These are phyloP conservation scores for Toxostoma redivivum DNA, from an alignment of 2,113 vertebrate species.

Conservation along the genomic window DNA sequence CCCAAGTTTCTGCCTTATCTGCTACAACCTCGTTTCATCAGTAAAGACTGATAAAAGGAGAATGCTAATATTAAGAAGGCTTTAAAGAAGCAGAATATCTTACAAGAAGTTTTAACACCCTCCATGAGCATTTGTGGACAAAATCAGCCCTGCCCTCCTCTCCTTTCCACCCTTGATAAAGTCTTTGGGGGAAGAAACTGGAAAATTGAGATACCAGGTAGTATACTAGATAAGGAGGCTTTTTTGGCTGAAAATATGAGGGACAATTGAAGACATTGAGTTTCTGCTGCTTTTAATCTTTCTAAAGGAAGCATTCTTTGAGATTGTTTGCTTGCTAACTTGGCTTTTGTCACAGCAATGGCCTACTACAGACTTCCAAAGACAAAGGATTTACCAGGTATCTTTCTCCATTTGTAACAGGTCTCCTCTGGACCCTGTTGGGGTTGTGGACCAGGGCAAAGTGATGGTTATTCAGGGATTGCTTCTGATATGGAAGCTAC, in stretches of 20 bases:
- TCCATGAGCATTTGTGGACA: neutral
- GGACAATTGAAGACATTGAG: neutral
- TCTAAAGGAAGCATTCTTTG: neutral
- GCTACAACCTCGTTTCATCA: neutral
- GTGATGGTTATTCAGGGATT: neutral
- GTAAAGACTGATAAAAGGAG: neutral
- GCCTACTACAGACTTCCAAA: neutral
- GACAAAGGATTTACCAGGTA: neutral
- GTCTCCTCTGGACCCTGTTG: neutral
- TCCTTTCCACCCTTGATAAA: neutral
- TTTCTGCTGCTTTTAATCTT: neutral
- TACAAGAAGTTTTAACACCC: neutral
- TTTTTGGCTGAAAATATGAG: neutral
- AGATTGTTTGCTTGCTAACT: neutral
- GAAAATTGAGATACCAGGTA: neutral
- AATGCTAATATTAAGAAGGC: neutral
- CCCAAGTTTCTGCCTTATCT: neutral
- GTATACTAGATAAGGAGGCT: neutral
- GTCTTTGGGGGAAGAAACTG: neutral
- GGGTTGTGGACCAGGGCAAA: neutral
- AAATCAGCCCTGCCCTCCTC: neutral
- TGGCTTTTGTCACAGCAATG: neutral
- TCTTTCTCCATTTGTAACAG: neutral
- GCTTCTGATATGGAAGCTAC: neutral
- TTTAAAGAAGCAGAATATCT: neutral